Base-by-base conservation (phyloP, 2,888 invertebrate species). In the Mylabris sibirica region DNA sequence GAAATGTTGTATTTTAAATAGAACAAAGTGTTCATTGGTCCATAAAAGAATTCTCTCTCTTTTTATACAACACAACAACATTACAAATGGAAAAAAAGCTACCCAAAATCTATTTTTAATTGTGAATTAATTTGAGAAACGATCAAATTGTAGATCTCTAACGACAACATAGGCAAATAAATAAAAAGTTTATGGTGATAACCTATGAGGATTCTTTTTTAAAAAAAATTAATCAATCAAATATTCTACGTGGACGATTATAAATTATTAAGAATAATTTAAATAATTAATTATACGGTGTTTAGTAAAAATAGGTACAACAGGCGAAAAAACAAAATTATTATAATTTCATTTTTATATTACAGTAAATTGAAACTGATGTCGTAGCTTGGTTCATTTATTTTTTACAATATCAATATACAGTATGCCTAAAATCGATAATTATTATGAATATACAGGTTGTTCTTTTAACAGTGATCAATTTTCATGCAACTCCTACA, bases 11-110 rank as follows among this genome's bases (percentile, higher is more conserved):
- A 17, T 44, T 17, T 44, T 44, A 44, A 38, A 38, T 38, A 38
- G 38, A 38, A 44, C 17, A 44, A 44, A 17, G 41, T 44, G 41
- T 44, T 44, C 41, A 44, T 44, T 41, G 41, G 41, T 41, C 41
- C 41, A 12, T 35, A 41, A 4, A n/a, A 41, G 41, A 41, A 41
- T 41, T 41, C n/a, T n/a, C 12, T 41, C 41, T 41, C 4, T 41
- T 41, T 41, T 41, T 41, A 35, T 9, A 30, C 30, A 30, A 30
- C 30, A 30, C 30, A 30, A 30, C 38, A 12, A n/a, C n/a, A n/a
- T n/a, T 12, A 12, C 3, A 38, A n/a, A n/a, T n/a, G 9, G 3
- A 14, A 12, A 38, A 38, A 12, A 38, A 12, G 38, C 30, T 30
- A 30, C 11, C n/a, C n/a, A 17, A 17, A 44, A n/a, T 17, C 41